Evolutionary conservation across 2,113 vertebrate species (phyloP).

Genomic region (Porphyrio hochstetteri): DNA sequence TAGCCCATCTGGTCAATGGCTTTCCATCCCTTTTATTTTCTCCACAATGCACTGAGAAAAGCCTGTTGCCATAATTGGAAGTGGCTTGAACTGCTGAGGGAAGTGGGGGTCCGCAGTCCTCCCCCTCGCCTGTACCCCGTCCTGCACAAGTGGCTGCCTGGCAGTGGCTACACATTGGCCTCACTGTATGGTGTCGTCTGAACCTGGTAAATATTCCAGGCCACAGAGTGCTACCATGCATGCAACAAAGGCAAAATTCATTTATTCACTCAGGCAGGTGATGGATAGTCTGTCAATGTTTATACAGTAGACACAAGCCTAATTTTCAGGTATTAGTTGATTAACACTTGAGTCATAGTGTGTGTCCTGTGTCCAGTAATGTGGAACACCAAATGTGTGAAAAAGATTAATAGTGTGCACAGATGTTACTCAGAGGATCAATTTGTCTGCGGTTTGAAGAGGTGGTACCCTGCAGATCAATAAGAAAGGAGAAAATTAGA

Average conservation of each 20-base stretch:
- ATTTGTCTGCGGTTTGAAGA: slow-evolving; percentile 74
- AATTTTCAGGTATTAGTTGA: slow-evolving; percentile 73
- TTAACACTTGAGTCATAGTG: slow-evolving; percentile 73
- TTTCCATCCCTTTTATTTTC: neutral
- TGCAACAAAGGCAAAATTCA: slow-evolving; percentile 49
- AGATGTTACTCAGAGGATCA: slow-evolving; percentile 75
- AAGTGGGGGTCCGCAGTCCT: neutral
- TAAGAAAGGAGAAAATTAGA: slow-evolving; percentile 71
- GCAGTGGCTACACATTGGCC: neutral
- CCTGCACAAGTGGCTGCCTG: neutral
- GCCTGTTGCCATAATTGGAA: neutral
- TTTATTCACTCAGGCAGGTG: slow-evolving; percentile 57
- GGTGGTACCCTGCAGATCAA: slow-evolving; percentile 70
- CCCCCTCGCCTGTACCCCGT: neutral
- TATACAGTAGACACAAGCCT: slow-evolving; percentile 68
- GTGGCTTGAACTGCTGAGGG: neutral
- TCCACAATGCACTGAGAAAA: neutral
- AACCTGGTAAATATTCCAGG: neutral
- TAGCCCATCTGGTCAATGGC: neutral
- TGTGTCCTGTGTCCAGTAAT: slow-evolving; percentile 71
- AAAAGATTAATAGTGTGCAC: slow-evolving; percentile 73
- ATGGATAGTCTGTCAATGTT: slow-evolving; percentile 72
- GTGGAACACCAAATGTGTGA: slow-evolving; percentile 71
- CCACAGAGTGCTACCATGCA: neutral
- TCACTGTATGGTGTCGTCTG: neutral